A percentile compares a stretch with the other conserved stretches of the same genome.
These are phyloP conservation scores for Sinella curviseta DNA, from an alignment of 1,140 invertebrate genomes.

Conservation along the genomic window DNA sequence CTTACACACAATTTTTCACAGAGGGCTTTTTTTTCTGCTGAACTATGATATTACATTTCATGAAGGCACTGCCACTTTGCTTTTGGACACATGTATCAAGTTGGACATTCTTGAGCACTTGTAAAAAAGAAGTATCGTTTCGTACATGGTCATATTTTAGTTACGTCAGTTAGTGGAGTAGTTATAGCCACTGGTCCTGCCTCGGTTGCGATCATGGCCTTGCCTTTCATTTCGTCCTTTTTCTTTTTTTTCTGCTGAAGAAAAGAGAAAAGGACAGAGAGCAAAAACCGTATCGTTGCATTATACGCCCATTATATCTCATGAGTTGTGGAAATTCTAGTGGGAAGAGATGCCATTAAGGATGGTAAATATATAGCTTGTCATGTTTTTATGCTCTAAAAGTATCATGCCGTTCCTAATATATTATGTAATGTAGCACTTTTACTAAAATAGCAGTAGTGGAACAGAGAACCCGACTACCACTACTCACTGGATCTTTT, in stretches of 20 bases:
- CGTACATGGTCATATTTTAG: no score
- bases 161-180: background rate
- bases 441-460: background rate
- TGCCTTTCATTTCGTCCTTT: background rate
- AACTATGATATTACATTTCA: no score
- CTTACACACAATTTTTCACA: no score
- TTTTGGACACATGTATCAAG: no score
- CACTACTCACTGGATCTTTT: background rate
- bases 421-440: slow-evolving; percentile 23
- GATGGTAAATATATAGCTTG: slow-evolving; percentile 9
- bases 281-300: slow-evolving; percentile 9
- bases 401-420: background rate
- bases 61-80: no score
- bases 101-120: no score
- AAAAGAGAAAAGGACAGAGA: background rate
- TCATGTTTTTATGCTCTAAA: slow-evolving; percentile 15
- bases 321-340: slow-evolving; percentile 12
- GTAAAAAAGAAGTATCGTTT: no score
- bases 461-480: no score
- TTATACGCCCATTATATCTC: slow-evolving; percentile 24
- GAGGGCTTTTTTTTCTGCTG: no score
- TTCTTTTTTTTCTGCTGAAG: background rate
- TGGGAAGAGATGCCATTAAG: slow-evolving; percentile 18
- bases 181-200: background rate
- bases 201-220: background rate